These are phyloP conservation scores for Xylota sylvarum DNA, from an alignment of 2,888 invertebrate species.

Conservation along the genomic window DNA sequence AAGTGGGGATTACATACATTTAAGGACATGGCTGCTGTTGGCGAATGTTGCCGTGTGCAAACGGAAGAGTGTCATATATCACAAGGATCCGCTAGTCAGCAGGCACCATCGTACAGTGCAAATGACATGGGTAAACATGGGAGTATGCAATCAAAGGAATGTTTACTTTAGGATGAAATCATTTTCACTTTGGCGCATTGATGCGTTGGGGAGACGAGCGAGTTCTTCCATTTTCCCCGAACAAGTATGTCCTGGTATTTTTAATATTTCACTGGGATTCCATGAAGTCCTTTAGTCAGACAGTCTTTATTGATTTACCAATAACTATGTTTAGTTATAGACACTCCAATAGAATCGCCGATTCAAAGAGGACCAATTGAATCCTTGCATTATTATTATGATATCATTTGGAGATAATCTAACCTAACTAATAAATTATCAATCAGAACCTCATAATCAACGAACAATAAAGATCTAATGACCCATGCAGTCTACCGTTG, in stretches of 20 bases:
- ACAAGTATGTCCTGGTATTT: background rate
- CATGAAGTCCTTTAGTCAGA: background rate
- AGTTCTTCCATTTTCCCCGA: background rate
- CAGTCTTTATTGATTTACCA: background rate
- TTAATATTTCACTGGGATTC: background rate
- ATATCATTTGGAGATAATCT: conserved; percentile 1
- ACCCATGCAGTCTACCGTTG: conserved; percentile 27
- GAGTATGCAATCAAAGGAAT: conserved; percentile 54
- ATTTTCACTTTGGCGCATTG: conserved; percentile 57
- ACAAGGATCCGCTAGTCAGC: conserved; percentile 27
- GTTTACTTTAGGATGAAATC: conserved; percentile 65
- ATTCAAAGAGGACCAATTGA: background rate
- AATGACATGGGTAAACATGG: conserved; percentile 61
- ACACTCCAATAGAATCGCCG: background rate
- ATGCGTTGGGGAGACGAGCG: background rate
- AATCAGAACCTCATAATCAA: conserved; percentile 37
- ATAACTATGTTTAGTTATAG: too few relatives aligned
- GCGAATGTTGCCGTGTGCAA: background rate
- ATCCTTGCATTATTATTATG: background rate
- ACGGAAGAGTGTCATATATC: conserved; percentile 13
- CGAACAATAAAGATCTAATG: conserved; percentile 49
- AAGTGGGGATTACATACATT: conserved; percentile 74
- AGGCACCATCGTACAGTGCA: conserved; percentile 14
- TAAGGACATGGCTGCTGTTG: conserved; percentile 55
- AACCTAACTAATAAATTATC: conserved; percentile 45